phyloP scores from a whole-genome alignment of 2,888 invertebrate species.

The Drosophila bunnanda region DNA sequence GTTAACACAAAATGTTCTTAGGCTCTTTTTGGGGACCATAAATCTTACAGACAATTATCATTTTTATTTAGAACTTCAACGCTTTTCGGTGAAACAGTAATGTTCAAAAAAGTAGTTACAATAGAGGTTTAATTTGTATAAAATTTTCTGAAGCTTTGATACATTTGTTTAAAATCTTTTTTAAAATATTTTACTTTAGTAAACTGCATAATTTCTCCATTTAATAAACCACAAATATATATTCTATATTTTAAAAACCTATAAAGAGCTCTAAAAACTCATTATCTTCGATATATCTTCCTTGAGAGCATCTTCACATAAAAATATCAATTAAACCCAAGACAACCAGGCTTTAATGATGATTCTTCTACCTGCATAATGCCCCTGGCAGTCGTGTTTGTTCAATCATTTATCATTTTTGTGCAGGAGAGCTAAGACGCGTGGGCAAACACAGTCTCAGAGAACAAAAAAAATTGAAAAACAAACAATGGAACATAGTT shows the following conservation, averaged over 20 bases:
- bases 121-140: neutral
- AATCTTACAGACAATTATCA: conserved; percentile 9
- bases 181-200: neutral
- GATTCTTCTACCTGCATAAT: conserved; percentile 42
- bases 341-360: conserved; percentile 39
- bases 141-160: neutral
- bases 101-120: neutral
- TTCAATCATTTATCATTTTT: conserved; percentile 50
- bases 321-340: conserved; percentile 39
- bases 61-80: conserved; percentile 2
- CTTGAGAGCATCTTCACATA: conserved; percentile 17
- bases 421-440: conserved; percentile 36
- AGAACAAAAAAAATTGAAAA: conserved; percentile 14
- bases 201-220: too few relatives aligned
- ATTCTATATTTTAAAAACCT: neutral
- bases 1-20: conserved; percentile 13
- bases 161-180: too few relatives aligned
- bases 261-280: neutral
- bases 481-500: conserved; percentile 35
- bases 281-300: neutral
- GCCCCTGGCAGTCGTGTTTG: conserved; percentile 28
- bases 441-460: conserved; percentile 23
- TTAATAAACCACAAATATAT: too few relatives aligned
- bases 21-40: conserved; percentile 9
- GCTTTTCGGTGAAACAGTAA: neutral